These are phyloP conservation scores for Lamellibrachia luymesi DNA, from an alignment of 1,140 invertebrate genomes.

Conservation along the genomic window DNA sequence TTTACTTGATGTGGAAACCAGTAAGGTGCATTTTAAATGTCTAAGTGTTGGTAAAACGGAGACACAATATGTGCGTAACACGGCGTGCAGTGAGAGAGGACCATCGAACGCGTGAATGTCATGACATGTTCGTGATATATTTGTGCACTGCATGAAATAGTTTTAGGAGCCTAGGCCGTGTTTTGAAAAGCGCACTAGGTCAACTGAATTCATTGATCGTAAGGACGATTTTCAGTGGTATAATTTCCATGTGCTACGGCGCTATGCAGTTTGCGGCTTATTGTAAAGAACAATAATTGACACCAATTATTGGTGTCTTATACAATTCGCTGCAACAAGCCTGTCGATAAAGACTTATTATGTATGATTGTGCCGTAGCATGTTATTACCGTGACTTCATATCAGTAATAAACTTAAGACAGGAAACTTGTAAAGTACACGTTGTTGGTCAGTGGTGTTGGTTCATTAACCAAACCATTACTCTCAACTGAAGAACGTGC, in stretches of 20 bases:
- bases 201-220: not conserved
- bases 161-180: not conserved
- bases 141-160: not conserved
- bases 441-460: not conserved
- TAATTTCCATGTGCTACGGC: not conserved
- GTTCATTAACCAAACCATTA: not conserved
- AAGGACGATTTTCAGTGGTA: not conserved
- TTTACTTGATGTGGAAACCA: no score
- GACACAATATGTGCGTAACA: not conserved
- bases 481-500: not conserved
- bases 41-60: not conserved
- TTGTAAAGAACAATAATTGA: not conserved
- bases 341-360: not conserved
- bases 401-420: not conserved
- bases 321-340: not conserved
- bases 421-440: not conserved
- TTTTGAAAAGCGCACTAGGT: not conserved
- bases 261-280: not conserved
- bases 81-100: not conserved
- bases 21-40: not conserved
- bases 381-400: not conserved
- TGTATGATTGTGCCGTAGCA: not conserved
- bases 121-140: not conserved
- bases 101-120: not conserved
- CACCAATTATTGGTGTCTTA: not conserved